These are phyloP conservation scores for Onychomys torridus DNA, from an alignment of 2,797 vertebrate genomes.

Conservation along the genomic window DNA sequence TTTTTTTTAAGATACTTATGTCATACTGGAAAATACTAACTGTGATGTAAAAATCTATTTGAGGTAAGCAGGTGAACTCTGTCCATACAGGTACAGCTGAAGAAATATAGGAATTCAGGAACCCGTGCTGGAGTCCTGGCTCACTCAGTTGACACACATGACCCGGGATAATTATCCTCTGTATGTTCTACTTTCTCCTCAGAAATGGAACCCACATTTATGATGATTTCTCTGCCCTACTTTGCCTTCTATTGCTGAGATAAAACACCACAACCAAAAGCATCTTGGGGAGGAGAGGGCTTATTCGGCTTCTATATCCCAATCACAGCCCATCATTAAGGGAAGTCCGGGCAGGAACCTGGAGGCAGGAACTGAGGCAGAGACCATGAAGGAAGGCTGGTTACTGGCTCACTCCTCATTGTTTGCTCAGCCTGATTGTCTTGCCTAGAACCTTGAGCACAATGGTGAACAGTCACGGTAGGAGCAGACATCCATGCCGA, in stretches of 20 bases:
- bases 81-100: not conserved
- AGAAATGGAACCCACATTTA: not conserved
- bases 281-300: not conserved
- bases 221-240: not conserved
- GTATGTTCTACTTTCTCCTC: not conserved
- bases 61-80: not conserved
- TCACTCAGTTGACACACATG: not conserved
- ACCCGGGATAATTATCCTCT: not conserved
- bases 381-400: not conserved
- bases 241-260: not conserved
- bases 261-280: not conserved
- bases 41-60: conserved; percentile 14
- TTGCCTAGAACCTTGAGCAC: not conserved
- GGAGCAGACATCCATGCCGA: not conserved
- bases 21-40: not conserved
- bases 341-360: not conserved
- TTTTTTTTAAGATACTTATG: not conserved
- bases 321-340: not conserved
- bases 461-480: not conserved
- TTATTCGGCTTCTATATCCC: not conserved
- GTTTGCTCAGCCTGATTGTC: not conserved
- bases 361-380: not conserved
- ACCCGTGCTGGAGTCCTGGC: not conserved
- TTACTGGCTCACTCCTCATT: not conserved
- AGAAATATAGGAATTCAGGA: not conserved